phyloP scores from a whole-genome alignment of 2,888 invertebrate species.

The Plebejus anna region DNA sequence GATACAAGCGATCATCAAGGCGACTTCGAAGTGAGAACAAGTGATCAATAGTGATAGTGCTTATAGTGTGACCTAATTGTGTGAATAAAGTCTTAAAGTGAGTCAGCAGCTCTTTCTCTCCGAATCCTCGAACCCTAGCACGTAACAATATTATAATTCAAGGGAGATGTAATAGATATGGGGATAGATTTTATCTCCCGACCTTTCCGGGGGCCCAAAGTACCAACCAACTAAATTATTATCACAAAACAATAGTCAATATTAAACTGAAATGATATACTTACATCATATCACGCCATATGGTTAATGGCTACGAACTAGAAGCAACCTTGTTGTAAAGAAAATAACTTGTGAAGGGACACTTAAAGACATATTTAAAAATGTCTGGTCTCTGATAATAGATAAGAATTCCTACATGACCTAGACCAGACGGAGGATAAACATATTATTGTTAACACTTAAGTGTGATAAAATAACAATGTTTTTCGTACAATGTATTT shows the following conservation, averaged over 20 bases:
- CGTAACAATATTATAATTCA: too few relatives aligned
- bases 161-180: too few relatives aligned
- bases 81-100: too few relatives aligned
- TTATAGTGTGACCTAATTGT: too few relatives aligned
- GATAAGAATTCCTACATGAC: conserved; percentile 24
- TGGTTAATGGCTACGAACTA: conserved; percentile 8
- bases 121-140: too few relatives aligned
- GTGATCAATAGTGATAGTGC: too few relatives aligned
- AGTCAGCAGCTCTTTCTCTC: too few relatives aligned
- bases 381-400: conserved; percentile 1
- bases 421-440: conserved; percentile 8
- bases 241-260: neutral
- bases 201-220: too few relatives aligned
- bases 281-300: conserved; percentile 3
- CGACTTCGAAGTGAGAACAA: too few relatives aligned
- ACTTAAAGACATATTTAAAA: conserved; percentile 22
- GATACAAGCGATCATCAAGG: too few relatives aligned
- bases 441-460: neutral
- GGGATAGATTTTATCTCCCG: too few relatives aligned
- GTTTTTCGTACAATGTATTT: neutral
- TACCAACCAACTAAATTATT: too few relatives aligned
- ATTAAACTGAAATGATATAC: neutral
- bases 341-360: conserved; percentile 20
- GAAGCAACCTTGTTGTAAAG: neutral
- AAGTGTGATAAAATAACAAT: neutral